A percentile compares a stretch with the other conserved stretches of the same genome.
phyloP scores from a whole-genome alignment of 2,888 invertebrate genomes.

The Thera britannica region DNA sequence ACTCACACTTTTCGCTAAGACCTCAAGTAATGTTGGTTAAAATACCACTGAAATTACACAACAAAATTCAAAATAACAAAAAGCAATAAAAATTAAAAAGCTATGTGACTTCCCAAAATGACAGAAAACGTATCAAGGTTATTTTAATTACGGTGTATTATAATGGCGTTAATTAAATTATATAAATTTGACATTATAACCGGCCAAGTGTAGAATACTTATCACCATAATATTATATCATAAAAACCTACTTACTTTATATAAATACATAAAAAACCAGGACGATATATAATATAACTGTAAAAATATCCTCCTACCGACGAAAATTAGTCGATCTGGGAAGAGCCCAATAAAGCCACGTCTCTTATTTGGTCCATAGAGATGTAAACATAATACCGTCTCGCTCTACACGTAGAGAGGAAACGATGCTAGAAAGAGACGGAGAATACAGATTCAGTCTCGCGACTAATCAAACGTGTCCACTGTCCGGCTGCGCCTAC shows the following conservation, averaged over 20 bases:
- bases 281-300: conserved; percentile 64
- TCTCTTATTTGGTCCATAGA: conserved; percentile 72
- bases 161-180: not conserved
- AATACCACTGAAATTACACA: too few species aligned
- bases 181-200: conserved; percentile 1
- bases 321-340: conserved; percentile 78
- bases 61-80: too few species aligned
- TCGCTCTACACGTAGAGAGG: conserved; percentile 49
- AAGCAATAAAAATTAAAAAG: too few species aligned
- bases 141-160: too few species aligned
- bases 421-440: conserved; percentile 59
- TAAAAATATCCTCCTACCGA: conserved; percentile 65
- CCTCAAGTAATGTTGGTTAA: too few species aligned
- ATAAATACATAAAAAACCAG: conserved; percentile 68
- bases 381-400: conserved; percentile 70
- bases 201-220: not conserved
- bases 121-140: too few species aligned
- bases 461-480: conserved; percentile 80
- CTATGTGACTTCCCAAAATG: too few species aligned
- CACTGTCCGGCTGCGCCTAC: conserved; percentile 73
- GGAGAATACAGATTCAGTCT: conserved; percentile 65
- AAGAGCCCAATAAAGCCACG: conserved; percentile 78
- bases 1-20: too few species aligned
- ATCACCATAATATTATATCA: not conserved
- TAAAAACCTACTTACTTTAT: not conserved